Evolutionary conservation across 53 echinoderm and acorn worm species (phyloP).

Genomic region (Astropecten irregularis): DNA sequence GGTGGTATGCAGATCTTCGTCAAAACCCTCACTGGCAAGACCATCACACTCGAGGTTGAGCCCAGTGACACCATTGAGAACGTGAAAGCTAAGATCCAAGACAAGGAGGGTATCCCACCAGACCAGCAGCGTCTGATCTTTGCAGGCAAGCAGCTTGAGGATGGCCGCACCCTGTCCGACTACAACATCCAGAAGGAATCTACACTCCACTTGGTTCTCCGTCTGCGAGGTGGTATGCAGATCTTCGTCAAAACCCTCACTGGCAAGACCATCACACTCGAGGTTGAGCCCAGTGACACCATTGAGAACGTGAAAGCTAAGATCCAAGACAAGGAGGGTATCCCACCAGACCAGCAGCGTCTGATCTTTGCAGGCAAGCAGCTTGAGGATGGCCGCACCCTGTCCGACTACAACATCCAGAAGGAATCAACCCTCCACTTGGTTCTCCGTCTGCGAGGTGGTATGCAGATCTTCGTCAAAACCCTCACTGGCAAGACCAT

Average conservation of each 20-base stretch:
- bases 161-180: conserved; percentile 80
- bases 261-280: conserved; percentile 87
- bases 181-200: conserved; percentile 91
- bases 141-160: conserved; percentile 80
- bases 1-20: conserved; percentile 93
- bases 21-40: conserved; percentile 90
- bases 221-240: conserved; percentile 82
- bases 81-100: conserved; percentile 90
- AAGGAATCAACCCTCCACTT: conserved; percentile 84
- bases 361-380: conserved; percentile 85
- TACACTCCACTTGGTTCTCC: conserved; percentile 68
- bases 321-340: conserved; percentile 86
- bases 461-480: conserved; percentile 95
- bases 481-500: conserved; percentile 86
- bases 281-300: conserved; percentile 83
- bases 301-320: conserved; percentile 84
- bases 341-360: conserved; percentile 87
- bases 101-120: conserved; percentile 89
- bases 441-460: conserved; percentile 83
- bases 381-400: conserved; percentile 81
- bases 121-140: conserved; percentile 86
- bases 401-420: conserved; percentile 88
- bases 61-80: conserved; percentile 92
- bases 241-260: conserved; percentile 91
- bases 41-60: conserved; percentile 92